Evolutionary conservation across 2,113 vertebrate genomes (phyloP).

Genomic region (Pelusios castaneus): DNA sequence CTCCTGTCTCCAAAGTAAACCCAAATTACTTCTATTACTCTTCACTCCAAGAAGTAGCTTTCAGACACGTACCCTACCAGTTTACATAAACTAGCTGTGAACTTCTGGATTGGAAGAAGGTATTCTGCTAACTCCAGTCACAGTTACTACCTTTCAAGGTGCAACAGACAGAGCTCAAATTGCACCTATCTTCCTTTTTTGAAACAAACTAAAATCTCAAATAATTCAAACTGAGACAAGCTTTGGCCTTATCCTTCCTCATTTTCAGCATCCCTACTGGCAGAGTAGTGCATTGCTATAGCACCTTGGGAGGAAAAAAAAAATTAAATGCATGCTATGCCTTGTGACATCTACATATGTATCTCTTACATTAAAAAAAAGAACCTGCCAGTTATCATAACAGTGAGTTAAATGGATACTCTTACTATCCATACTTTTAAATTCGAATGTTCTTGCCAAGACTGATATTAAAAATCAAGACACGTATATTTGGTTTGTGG

Average conservation of each 20-base stretch:
- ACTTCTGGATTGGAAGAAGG: conserved; percentile 28
- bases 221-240: not conserved
- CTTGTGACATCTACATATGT: not conserved
- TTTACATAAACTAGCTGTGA: conserved; percentile 51
- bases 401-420: not conserved
- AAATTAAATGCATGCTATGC: not conserved
- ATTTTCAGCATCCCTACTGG: not conserved
- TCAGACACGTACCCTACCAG: conserved; percentile 35
- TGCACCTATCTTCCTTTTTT: not conserved
- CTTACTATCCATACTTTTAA: not conserved
- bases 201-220: not conserved
- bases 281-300: not conserved
- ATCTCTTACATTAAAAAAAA: conserved; percentile 13
- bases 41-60: conserved; percentile 60
- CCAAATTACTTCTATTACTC: conserved; percentile 60
- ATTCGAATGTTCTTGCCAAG: conserved; percentile 25
- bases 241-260: not conserved
- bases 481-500: not conserved
- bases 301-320: not conserved
- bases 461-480: not conserved
- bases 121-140: not conserved
- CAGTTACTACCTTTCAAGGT: not conserved
- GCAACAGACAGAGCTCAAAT: not conserved
- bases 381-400: not conserved
- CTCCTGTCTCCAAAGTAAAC: conserved; percentile 70